Conservation (phyloP, 2,888 invertebrate species). For the Temnothorax unifasciatus region DNA sequence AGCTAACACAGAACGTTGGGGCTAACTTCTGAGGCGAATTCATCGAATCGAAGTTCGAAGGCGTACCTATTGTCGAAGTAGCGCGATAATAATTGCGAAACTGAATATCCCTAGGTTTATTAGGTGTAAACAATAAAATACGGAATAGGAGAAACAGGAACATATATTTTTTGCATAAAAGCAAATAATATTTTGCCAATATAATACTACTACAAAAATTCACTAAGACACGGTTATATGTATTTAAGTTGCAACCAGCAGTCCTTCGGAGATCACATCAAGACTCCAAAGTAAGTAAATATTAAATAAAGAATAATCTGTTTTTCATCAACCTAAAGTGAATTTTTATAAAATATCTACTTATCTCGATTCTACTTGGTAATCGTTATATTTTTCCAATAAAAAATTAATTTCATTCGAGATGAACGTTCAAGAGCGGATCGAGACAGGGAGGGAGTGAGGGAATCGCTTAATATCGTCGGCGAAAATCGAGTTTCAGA, state of each 20-base stretch:
- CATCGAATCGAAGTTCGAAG: background rate
- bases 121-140: conserved; percentile 4
- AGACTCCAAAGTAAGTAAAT: conserved; percentile 27
- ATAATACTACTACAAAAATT: background rate
- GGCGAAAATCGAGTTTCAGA: conserved; percentile 74
- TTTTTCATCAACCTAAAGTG: background rate
- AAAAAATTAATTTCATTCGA: background rate
- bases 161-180: background rate
- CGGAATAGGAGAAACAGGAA: background rate
- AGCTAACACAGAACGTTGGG: background rate
- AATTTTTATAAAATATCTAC: background rate
- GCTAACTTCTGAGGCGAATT: background rate
- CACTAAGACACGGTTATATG: background rate
- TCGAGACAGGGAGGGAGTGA: background rate
- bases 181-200: background rate
- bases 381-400: background rate
- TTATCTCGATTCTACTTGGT: background rate
- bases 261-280: background rate
- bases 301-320: background rate
- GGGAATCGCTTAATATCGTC: conserved; percentile 43
- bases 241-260: background rate
- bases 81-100: background rate
- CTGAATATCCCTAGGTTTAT: background rate
- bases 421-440: background rate
- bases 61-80: background rate